These are phyloP conservation scores for Melinaea menophilus DNA, from an alignment of 2,888 invertebrate genomes.

Conservation along the genomic window DNA sequence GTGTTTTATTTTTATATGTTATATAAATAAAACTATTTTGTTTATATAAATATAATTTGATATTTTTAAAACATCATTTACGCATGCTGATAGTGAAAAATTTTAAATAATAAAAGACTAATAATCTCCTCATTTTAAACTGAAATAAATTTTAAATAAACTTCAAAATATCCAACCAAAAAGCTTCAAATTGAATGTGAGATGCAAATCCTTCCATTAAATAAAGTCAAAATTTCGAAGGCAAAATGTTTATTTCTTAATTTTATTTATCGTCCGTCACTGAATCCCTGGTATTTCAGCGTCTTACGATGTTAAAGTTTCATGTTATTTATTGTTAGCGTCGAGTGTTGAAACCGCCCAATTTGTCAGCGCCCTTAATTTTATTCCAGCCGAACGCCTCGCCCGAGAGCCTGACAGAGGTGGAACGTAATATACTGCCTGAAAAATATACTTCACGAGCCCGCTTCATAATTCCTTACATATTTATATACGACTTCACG, in stretches of 20 bases:
- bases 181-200: neutral
- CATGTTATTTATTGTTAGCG: conserved; percentile 28
- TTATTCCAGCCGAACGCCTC: conserved; percentile 28
- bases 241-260: conserved; percentile 11
- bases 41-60: too few species aligned
- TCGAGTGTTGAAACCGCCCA: conserved; percentile 30
- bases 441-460: conserved; percentile 30
- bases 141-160: too few species aligned
- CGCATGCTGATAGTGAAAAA: too few species aligned
- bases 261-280: conserved; percentile 4
- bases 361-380: conserved; percentile 31
- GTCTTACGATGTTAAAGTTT: conserved; percentile 22
- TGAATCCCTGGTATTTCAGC: conserved; percentile 1
- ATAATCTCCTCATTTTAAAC: too few species aligned
- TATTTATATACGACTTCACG: too few species aligned
- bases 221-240: neutral
- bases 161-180: neutral
- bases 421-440: conserved; percentile 28
- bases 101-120: too few species aligned
- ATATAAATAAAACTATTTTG: too few species aligned
- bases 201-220: neutral
- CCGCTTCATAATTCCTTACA: too few species aligned
- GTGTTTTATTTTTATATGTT: too few species aligned
- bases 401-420: conserved; percentile 17
- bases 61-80: too few species aligned